Evolutionary conservation across 2,888 invertebrate genomes (phyloP).

Genomic region (Amiota communis): DNA sequence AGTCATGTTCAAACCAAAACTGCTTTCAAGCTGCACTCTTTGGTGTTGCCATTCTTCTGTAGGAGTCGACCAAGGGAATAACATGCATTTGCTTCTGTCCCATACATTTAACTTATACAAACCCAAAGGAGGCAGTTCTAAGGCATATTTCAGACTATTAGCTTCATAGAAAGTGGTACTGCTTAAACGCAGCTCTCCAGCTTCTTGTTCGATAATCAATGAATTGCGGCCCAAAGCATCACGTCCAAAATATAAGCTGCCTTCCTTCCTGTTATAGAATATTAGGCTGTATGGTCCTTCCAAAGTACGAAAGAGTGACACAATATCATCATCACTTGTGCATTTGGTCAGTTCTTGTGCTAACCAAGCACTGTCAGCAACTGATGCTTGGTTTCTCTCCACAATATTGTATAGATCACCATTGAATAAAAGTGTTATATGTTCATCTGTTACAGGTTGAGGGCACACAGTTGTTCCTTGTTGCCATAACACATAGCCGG

Average conservation of each 20-base stretch:
- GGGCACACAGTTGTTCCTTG: slow-evolving; percentile 79
- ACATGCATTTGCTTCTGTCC: slow-evolving; percentile 36
- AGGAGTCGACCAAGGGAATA: slow-evolving; percentile 50
- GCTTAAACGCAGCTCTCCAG: slow-evolving; percentile 45
- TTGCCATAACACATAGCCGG: slow-evolving; percentile 85
- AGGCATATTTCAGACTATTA: not conserved
- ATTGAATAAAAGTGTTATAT: slow-evolving; percentile 86
- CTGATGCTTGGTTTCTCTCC: slow-evolving; percentile 60
- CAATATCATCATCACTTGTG: slow-evolving; percentile 57
- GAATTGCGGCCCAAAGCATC: slow-evolving; percentile 91
- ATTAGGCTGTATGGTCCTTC: slow-evolving; percentile 91
- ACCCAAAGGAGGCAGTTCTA: slow-evolving; percentile 55
- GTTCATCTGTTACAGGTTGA: slow-evolving; percentile 81
- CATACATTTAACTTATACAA: slow-evolving; percentile 45
- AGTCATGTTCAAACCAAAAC: not conserved
- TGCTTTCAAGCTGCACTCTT: not conserved
- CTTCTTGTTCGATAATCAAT: slow-evolving; percentile 77
- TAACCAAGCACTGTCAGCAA: slow-evolving; percentile 53
- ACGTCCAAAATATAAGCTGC: slow-evolving; percentile 84
- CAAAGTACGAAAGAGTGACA: slow-evolving; percentile 75
- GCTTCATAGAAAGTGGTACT: slow-evolving; percentile 52
- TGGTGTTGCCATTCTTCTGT: slow-evolving; percentile 12
- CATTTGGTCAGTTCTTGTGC: slow-evolving; percentile 55
- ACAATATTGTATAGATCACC: slow-evolving; percentile 85
- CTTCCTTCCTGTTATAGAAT: slow-evolving; percentile 78